These are phyloP conservation scores for Protobothrops flavoviridis DNA, from an alignment of 2,113 vertebrate genomes.

Conservation along the genomic window DNA sequence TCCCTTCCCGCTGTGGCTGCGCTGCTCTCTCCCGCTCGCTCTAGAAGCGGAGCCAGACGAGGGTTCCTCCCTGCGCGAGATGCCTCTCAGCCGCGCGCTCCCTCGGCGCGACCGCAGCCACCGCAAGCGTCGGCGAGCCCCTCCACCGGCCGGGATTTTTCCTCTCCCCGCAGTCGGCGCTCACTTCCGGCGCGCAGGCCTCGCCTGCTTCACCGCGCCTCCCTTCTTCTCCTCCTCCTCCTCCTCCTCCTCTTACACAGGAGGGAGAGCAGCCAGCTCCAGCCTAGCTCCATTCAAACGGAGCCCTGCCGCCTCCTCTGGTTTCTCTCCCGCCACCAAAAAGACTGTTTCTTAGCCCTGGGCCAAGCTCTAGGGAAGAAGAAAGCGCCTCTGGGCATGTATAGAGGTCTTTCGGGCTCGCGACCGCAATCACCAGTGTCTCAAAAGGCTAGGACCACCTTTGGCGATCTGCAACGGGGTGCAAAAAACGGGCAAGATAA, in stretches of 20 bases:
- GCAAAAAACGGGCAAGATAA: background rate
- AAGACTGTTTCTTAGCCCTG: background rate
- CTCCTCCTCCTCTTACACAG: background rate
- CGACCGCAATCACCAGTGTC: too few relatives aligned
- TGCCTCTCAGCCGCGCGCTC: constrained; percentile 24
- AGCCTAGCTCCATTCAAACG: background rate
- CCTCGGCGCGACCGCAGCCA: background rate
- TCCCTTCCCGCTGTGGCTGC: background rate
- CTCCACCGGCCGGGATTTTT: constrained; percentile 4
- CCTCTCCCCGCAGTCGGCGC: background rate
- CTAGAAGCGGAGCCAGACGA: background rate
- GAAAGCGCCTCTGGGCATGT: background rate
- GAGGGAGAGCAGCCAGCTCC: background rate
- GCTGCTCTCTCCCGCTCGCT: constrained; percentile 30
- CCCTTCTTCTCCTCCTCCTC: background rate
- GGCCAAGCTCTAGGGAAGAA: background rate
- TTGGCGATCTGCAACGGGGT: background rate
- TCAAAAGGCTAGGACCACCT: background rate
- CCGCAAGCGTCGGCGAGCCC: background rate
- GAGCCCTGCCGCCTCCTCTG: background rate
- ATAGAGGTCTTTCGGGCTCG: background rate
- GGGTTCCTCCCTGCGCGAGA: background rate
- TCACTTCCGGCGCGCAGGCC: constrained; percentile 55
- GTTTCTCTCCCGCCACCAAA: background rate
- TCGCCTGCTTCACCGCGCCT: constrained; percentile 19